Evolutionary conservation across 2,113 vertebrate genomes (phyloP), one percentile per base, ranked within the genome.

Genomic region (Lichenostomus cassidix): DNA sequence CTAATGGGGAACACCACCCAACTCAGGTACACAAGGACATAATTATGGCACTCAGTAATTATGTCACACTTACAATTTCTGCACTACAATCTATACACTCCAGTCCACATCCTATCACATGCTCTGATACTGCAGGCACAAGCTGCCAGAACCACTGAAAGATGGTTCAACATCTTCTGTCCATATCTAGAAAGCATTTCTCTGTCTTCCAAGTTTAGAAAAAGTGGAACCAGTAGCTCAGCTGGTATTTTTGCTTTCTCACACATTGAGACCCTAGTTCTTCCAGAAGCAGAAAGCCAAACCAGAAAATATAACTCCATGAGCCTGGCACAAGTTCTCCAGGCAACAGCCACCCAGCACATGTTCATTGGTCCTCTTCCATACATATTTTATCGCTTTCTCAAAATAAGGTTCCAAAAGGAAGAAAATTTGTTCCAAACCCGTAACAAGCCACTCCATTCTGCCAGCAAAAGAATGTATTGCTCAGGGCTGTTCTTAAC

Each of bases 241-340:
- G 59, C 20, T 74, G 41, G 25, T 44, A 50, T 29, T 87, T 89
- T 62, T 91, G 17, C 33, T 47, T 28, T 67, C 27, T 88, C 44
- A 27, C 39, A 82, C 42, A 56, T 0, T 5, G 50, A 92, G 55
- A 80, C 11, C 22, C 37, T 5, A 62, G 12, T 4, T 69, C 29
- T 68, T 82, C 25, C 53, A 92, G 55, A 87, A 76, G 29, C 53
- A 89, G 62, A 83, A 91, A 67, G 46, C 35, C 71, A 91, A 62
- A 69, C 5, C 50, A 80, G 52, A 28, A 12, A 31, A 19, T 1
- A 0, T 15, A 77, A 70, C 16, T 88, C 46, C 42, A 86, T 0
- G 1, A 42, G 55, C 31, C 63, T 77, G 60, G 69, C 53, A 74
- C 19, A 86, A 74, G n/a, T 29, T 83, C 42, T 64, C 50, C 15